These are phyloP conservation scores for Nothocercus julius DNA, from an alignment of 2,113 vertebrate genomes.

Conservation along the genomic window DNA sequence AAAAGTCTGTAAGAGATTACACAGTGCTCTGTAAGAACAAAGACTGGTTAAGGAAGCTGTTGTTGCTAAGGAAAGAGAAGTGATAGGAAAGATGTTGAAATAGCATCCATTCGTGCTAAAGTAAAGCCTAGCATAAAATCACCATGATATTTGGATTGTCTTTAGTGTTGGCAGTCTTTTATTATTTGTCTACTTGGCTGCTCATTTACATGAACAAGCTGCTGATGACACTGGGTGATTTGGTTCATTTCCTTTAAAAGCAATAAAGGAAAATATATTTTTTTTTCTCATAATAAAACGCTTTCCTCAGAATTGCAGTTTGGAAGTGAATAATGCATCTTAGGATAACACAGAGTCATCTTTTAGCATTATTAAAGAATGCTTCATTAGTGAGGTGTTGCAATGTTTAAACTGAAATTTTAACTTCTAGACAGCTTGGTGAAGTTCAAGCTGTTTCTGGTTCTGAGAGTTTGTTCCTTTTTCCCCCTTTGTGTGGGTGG, in stretches of 20 bases:
- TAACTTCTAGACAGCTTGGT: neutral
- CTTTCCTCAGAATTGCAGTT: neutral
- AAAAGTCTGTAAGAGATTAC: neutral
- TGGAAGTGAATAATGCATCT: neutral
- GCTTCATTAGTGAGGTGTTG: neutral
- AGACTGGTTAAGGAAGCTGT: neutral
- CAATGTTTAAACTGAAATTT: neutral
- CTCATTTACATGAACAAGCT: neutral
- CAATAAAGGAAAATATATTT: neutral
- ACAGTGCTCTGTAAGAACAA: neutral
- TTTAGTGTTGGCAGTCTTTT: neutral
- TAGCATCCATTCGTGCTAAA: neutral
- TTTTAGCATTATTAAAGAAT: neutral
- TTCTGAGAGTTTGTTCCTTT: neutral
- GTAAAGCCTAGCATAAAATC: neutral
- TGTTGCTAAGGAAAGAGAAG: slow-evolving; percentile 4
- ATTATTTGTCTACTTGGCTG: neutral
- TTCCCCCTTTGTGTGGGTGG: neutral
- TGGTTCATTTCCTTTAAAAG: slow-evolving; percentile 42
- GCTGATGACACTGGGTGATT: neutral
- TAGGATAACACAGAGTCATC: neutral
- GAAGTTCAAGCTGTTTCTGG: neutral
- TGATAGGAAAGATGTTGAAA: neutral
- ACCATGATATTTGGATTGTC: neutral
- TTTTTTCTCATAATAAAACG: slow-evolving; percentile 5